These are phyloP conservation scores for Ifrita kowaldi DNA, from an alignment of 2,113 vertebrate genomes.

Conservation along the genomic window DNA sequence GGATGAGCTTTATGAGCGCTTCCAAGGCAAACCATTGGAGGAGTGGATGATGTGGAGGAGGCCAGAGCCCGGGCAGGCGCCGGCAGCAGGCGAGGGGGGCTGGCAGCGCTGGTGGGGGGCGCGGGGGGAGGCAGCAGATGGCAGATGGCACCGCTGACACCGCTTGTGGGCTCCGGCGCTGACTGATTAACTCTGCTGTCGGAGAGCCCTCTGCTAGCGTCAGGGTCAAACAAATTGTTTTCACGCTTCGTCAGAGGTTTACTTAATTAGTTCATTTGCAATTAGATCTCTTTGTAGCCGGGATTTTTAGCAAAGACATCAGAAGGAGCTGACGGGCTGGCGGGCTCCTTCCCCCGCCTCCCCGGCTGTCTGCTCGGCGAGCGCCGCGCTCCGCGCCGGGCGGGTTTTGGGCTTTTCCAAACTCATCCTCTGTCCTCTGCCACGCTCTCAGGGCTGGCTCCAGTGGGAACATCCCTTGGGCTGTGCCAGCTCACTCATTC, in stretches of 20 bases:
- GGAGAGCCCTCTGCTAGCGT: slow-evolving; percentile 74
- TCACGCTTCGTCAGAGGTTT: slow-evolving; percentile 85
- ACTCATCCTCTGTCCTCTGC: not conserved
- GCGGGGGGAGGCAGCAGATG: slow-evolving; percentile 66
- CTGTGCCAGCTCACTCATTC: rapidly evolving
- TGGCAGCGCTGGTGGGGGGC: not conserved
- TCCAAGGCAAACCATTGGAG: rapidly evolving
- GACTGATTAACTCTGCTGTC: slow-evolving; percentile 83
- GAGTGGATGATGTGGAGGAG: not conserved
- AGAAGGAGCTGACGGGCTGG: slow-evolving; percentile 72
- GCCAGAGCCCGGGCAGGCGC: not conserved
- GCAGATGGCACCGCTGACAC: slow-evolving; percentile 70
- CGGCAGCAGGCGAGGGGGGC: not conserved
- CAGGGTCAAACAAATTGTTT: slow-evolving; percentile 88
- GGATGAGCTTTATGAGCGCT: not conserved
- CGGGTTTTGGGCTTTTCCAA: not conserved
- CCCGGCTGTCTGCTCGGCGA: slow-evolving; percentile 1
- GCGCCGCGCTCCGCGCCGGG: rapidly evolving
- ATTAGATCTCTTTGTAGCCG: slow-evolving; percentile 85
- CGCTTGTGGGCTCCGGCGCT: slow-evolving; percentile 73
- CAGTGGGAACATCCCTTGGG: not conserved
- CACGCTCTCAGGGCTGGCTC: rapidly evolving
- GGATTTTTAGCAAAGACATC: slow-evolving; percentile 86
- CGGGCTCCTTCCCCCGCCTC: not conserved
- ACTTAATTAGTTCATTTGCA: slow-evolving; percentile 89